Base-by-base conservation (phyloP, 2,113 vertebrate genomes). In the Mus spicilegus region DNA sequence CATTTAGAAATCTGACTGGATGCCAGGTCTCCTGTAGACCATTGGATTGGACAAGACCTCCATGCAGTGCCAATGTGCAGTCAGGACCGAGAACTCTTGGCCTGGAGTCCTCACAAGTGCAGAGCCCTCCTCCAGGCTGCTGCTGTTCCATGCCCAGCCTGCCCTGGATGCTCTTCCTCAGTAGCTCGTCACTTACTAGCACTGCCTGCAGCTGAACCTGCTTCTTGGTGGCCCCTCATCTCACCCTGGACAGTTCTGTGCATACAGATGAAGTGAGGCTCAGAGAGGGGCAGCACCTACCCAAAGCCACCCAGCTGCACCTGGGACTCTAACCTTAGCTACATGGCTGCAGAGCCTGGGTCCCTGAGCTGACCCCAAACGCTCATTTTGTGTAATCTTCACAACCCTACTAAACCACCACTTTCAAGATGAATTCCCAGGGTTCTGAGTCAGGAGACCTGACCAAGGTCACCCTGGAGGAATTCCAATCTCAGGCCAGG, bases 141-240 rank as follows among this genome's bases (percentile, higher is more conserved):
- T 54, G 54, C 19, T 49, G 4, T 4, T 63, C 1, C 0, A 30
- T 8, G 22, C 24, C 10, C 0, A 39, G 30, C 12, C 61, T 17
- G 5, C 0, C 0, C 7, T 14, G 4, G 11, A 13, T 2, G 16
- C 1, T 0, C 13, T 67, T 28, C 61, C 4, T 22, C 2, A 3
- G 24, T 28, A 16, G 16, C 86, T 87, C 39, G 33, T 89, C 36
- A 0, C 49, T 56, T 30, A 11, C 39, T 19, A 10, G 36, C 49
- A 28, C 26, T 30, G 36, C 26, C 22, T 1, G 2, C 39, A 19
- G 20, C 5, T 17, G 76, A 33, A 33, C 67, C 87, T 51, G 16
- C 13, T 14, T 20, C 28, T 26, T 61, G 36, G 54, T 61, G 26
- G n/a, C 80, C 24, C 54, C 17, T 42, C 81, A 7, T 17, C 51